phyloP scores from a whole-genome alignment of 2,113 vertebrate species.

The Calypte anna region DNA sequence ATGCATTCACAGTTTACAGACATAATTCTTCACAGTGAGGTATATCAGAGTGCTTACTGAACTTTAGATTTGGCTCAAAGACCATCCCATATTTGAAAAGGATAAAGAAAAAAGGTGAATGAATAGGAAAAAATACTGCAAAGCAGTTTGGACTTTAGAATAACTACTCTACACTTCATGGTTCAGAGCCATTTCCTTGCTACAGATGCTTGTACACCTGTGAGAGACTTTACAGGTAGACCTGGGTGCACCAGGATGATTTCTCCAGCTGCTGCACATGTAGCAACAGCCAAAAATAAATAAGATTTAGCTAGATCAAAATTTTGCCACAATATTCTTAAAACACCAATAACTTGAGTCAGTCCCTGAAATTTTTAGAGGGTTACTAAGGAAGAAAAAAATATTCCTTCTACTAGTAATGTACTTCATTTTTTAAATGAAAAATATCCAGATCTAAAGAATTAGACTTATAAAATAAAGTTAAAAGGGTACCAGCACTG shows the following conservation, averaged over 20 bases:
- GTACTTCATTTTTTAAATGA: constrained; percentile 45
- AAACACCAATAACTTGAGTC: neutral
- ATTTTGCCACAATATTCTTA: neutral
- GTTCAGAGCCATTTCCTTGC: neutral
- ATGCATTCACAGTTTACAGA: neutral
- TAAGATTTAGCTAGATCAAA: neutral
- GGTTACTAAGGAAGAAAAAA: neutral
- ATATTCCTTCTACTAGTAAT: neutral
- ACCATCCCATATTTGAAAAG: neutral
- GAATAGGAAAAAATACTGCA: neutral
- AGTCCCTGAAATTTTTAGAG: neutral
- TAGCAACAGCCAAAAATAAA: neutral
- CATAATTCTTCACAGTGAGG: neutral
- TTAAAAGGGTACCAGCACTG: constrained; percentile 63
- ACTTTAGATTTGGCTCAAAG: neutral
- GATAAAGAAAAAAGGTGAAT: neutral
- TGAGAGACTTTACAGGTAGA: neutral
- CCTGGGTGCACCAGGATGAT: neutral
- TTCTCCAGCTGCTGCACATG: neutral
- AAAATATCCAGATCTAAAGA: constrained; percentile 6
- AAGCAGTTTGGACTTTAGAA: neutral
- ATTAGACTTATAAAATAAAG: neutral
- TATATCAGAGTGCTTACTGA: neutral
- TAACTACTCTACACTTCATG: fast-evolving
- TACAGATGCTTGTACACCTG: neutral